Percentiles rank a stretch among this genome's conserved stretches.
Conservation (phyloP, 2,888 invertebrate genomes). For the Polylopha cassiicola region DNA sequence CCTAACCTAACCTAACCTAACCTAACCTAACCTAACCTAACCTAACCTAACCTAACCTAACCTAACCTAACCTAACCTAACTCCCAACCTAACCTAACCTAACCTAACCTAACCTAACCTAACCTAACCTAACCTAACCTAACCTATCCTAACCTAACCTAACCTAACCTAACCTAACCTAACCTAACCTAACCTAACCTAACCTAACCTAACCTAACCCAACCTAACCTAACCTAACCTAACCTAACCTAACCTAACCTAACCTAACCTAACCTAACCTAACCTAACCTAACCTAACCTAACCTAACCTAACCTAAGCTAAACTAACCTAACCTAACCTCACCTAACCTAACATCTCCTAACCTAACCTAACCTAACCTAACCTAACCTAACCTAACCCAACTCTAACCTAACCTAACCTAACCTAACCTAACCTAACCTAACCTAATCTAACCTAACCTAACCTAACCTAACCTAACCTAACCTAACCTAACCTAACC, state of each 20-base stretch:
- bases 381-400: constrained; percentile 18
- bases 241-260: constrained; percentile 9
- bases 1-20: constrained; percentile 9
- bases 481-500: constrained; percentile 13
- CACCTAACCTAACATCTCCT: constrained; percentile 10
- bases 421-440: constrained; percentile 21
- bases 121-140: constrained; percentile 9
- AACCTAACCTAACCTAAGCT: constrained; percentile 4
- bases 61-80: not conserved
- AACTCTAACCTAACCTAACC: constrained; percentile 21
- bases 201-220: constrained; percentile 14
- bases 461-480: constrained; percentile 18
- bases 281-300: constrained; percentile 5
- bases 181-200: constrained; percentile 18
- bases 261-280: constrained; percentile 6
- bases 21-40: constrained; percentile 10
- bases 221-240: constrained; percentile 15
- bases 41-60: constrained; percentile 4
- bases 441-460: constrained; percentile 20
- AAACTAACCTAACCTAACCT: constrained; percentile 10
- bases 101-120: constrained; percentile 23
- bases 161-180: constrained; percentile 25
- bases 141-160: constrained; percentile 16
- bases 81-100: constrained; percentile 3
- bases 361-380: constrained; percentile 16